phyloP scores from a whole-genome alignment of 2,888 invertebrate genomes.

The Nymphalis polychloros region DNA sequence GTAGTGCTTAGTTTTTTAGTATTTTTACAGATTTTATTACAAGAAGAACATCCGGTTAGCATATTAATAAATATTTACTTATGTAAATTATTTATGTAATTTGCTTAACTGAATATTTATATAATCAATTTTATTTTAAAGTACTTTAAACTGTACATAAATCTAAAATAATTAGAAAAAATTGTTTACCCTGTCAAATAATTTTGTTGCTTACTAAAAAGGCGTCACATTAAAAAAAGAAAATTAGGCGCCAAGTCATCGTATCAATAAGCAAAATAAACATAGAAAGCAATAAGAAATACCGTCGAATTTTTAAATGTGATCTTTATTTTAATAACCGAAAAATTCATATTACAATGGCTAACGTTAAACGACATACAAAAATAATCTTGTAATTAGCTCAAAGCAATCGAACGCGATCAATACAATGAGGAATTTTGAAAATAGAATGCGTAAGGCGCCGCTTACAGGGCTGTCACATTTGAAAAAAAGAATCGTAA shows the following conservation, averaged over 20 bases:
- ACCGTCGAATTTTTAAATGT: neutral
- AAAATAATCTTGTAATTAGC: constrained; percentile 46
- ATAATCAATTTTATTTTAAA: neutral
- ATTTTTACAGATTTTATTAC: constrained; percentile 50
- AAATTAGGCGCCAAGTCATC: constrained; percentile 47
- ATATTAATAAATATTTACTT: neutral
- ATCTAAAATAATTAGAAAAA: too few relatives aligned
- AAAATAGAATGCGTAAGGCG: constrained; percentile 70
- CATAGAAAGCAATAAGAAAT: constrained; percentile 40
- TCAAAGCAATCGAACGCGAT: constrained; percentile 59
- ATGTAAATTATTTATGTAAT: too few relatives aligned
- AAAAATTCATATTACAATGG: constrained; percentile 14
- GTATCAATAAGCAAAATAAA: constrained; percentile 48
- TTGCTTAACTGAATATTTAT: too few relatives aligned
- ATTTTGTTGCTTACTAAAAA: neutral
- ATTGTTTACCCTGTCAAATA: too few relatives aligned
- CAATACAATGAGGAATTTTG: constrained; percentile 69
- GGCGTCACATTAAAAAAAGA: constrained; percentile 33
- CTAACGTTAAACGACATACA: constrained; percentile 21
- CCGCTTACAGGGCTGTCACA: constrained; percentile 62
- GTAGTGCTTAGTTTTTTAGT: constrained; percentile 50
- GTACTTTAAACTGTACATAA: neutral
- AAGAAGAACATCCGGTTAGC: neutral
- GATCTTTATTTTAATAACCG: neutral
- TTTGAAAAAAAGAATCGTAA: neutral